Conservation (phyloP, 2,113 vertebrate genomes). For the Phylloscopus trochiloides region DNA sequence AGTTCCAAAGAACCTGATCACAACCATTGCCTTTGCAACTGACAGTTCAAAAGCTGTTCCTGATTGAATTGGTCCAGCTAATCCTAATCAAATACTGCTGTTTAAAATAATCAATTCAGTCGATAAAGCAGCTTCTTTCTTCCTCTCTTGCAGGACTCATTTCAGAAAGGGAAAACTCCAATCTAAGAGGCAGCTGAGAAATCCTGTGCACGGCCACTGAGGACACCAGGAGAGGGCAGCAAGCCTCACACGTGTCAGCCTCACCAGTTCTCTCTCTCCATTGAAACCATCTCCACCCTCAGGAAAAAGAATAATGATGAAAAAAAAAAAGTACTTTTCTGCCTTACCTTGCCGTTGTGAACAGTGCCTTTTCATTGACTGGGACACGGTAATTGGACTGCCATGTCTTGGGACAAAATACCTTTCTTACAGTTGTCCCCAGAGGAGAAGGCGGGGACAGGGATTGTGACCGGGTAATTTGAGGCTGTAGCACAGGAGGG, state of each 20-base stretch:
- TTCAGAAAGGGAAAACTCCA: neutral
- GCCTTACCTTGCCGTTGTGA: neutral
- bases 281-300: neutral
- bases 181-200: neutral
- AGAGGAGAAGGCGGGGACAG: neutral
- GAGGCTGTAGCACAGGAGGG: neutral
- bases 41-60: neutral
- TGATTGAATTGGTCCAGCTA: neutral
- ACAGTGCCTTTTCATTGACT: neutral
- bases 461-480: neutral
- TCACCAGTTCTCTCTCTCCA: neutral
- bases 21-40: neutral
- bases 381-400: neutral
- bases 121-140: neutral
- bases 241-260: neutral
- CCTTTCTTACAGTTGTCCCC: neutral
- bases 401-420: neutral
- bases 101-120: neutral
- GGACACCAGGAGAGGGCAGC: conserved; percentile 49
- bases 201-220: neutral
- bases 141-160: neutral
- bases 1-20: neutral
- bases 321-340: neutral
- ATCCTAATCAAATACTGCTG: neutral
- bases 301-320: neutral